Evolutionary conservation across 2,113 vertebrate species (phyloP), one percentile per base, ranked within the genome.

Genomic region (Gymnogyps californianus): DNA sequence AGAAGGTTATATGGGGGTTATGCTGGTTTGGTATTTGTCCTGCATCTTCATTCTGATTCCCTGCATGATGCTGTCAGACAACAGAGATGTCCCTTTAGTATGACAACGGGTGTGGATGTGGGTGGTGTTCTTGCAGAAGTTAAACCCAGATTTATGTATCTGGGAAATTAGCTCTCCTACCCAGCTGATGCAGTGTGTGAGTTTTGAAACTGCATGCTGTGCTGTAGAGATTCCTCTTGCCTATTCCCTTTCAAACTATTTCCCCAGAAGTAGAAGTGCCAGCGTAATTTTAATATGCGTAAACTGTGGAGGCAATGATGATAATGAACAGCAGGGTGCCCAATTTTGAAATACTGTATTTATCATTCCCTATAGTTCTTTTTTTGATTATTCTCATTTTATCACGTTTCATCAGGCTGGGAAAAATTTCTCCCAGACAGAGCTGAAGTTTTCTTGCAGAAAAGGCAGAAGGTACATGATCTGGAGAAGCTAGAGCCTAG

Each of bases 291-390:
- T 74, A 86, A 76, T 75, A 83, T 79, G 92, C 65, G 55, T 84
- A 92, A 95, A 79, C 74, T 87, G 49, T 91, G 64, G 91, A 94
- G 81, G 89, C 77, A 89, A 65, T 75, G 52, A 64, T 82, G 49
- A 87, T 95, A 93, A 96, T 96, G 93, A 95, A 87, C 81, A 95
- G 89, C 77, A 80, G 81, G 74, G 54, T 89, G 54, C 54, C 78
- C 71, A 66, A 4, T 95, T 93, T 76, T 82, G 70, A 84, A 92
- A 79, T 94, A 25, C 61, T 65, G 54, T 46, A 49, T 92, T 90
- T 85, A 66, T 89, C 65, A 32, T 93, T 57, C 58, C 51, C 85
- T 88, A 44, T 40, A 77, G 40, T 28, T 58, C 36, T 92, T 83
- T 83, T 94, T 94, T 93, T 75, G 51, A 80, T 82, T 44, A 4